Conservation (phyloP, 2,888 invertebrate species). For the Drosophila birchii region DNA sequence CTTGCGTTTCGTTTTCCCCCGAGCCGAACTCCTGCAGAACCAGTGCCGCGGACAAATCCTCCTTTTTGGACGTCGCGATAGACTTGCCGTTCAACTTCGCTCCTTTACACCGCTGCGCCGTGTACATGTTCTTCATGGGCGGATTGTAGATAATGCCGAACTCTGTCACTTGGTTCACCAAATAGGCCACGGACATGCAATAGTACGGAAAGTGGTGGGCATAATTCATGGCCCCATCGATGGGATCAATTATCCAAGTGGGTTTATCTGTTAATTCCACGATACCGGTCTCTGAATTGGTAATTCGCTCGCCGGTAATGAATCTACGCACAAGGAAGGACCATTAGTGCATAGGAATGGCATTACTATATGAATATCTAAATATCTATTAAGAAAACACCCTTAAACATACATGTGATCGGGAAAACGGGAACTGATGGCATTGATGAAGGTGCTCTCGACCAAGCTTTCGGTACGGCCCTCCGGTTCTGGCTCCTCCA, state of each 20-base stretch:
- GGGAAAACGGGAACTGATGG: conserved; percentile 51
- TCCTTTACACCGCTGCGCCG: conserved; percentile 51
- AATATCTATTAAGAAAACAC: not conserved
- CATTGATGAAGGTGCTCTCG: conserved; percentile 49
- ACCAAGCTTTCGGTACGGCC: conserved; percentile 41
- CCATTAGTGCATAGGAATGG: not conserved
- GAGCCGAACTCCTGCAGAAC: conserved; percentile 61
- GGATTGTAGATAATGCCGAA: conserved; percentile 68
- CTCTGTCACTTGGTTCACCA: conserved; percentile 36
- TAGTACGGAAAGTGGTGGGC: conserved; percentile 70
- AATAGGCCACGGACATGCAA: conserved; percentile 63
- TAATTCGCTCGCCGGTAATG: conserved; percentile 50
- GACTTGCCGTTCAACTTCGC: conserved; percentile 46
- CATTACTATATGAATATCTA: not conserved
- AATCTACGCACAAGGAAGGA: conserved; percentile 42
- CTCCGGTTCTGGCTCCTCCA: conserved; percentile 17
- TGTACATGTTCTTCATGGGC: conserved; percentile 49
- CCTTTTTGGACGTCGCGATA: conserved; percentile 46
- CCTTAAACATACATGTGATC: conserved; percentile 51
- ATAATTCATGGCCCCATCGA: conserved; percentile 68
- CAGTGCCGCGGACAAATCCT: conserved; percentile 42
- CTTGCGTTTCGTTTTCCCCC: conserved; percentile 27
- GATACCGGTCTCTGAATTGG: not conserved
- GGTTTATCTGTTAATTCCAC: conserved; percentile 50
- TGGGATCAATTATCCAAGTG: conserved; percentile 69